These are phyloP conservation scores for Lanius collurio DNA, from an alignment of 2,113 vertebrate genomes.

Conservation along the genomic window DNA sequence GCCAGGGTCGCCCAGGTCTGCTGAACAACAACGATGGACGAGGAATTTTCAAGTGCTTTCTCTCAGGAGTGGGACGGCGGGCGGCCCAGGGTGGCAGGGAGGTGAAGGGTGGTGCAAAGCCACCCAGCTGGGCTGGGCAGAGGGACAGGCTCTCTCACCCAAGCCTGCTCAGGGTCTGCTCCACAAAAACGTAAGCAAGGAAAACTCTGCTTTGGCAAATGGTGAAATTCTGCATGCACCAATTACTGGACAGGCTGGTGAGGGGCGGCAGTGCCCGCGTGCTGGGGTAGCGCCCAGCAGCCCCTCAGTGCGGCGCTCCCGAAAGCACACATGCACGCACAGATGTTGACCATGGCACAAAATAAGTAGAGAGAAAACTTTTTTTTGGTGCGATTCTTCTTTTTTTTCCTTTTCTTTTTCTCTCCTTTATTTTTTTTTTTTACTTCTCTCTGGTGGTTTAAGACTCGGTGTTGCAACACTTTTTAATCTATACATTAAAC, in stretches of 20 bases:
- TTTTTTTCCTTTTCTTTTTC: background rate
- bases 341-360: background rate
- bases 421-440: background rate
- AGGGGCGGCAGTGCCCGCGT: background rate
- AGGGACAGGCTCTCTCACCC: background rate
- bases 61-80: background rate
- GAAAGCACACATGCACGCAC: constrained; percentile 63
- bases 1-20: background rate
- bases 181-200: background rate
- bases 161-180: background rate
- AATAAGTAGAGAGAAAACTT: background rate
- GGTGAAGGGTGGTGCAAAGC: background rate
- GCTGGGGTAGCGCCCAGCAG: background rate
- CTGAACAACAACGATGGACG: background rate
- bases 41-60: background rate
- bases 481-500: constrained; percentile 66
- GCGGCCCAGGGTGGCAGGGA: background rate
- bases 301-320: background rate
- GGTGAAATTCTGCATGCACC: constrained; percentile 3
- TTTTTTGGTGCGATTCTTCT: background rate
- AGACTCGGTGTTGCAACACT: constrained; percentile 69
- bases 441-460: constrained; percentile 29
- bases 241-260: constrained; percentile 22
- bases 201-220: background rate
- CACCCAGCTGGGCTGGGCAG: background rate